phyloP scores from a whole-genome alignment of 2,113 vertebrate species.

The Brachyhypopomus gauderio region DNA sequence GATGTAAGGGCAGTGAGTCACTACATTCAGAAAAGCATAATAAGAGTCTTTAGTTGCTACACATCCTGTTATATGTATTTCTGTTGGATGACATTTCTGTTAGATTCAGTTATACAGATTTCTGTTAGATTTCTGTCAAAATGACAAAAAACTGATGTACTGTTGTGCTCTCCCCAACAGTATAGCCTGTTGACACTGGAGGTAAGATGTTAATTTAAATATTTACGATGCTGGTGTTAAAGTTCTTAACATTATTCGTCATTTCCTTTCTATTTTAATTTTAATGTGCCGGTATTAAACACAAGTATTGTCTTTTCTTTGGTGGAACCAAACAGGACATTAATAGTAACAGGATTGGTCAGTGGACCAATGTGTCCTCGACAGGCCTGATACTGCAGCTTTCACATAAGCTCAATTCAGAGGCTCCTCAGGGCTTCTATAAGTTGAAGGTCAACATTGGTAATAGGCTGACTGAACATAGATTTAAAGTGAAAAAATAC shows the following conservation, averaged over 20 bases:
- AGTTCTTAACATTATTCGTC: neutral
- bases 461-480: neutral
- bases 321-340: conserved; percentile 57
- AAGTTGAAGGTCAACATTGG: conserved; percentile 38
- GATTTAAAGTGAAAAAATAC: conserved; percentile 71
- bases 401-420: conserved; percentile 66
- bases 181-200: conserved; percentile 58
- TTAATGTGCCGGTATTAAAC: neutral
- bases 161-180: conserved; percentile 53
- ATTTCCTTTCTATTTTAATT: neutral
- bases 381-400: conserved; percentile 63
- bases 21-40: no score
- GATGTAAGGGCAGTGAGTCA: neutral
- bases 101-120: no score
- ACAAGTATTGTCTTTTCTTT: neutral
- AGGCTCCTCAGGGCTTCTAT: conserved; percentile 66
- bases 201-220: conserved; percentile 56
- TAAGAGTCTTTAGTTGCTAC: no score
- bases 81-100: neutral
- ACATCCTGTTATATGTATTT: no score
- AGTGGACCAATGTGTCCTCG: conserved; percentile 67
- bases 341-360: conserved; percentile 61
- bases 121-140: neutral
- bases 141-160: no score
- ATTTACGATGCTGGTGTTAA: neutral